These are phyloP conservation scores for Cataglyphis livida DNA, from an alignment of 2,888 invertebrate genomes.

Conservation along the genomic window DNA sequence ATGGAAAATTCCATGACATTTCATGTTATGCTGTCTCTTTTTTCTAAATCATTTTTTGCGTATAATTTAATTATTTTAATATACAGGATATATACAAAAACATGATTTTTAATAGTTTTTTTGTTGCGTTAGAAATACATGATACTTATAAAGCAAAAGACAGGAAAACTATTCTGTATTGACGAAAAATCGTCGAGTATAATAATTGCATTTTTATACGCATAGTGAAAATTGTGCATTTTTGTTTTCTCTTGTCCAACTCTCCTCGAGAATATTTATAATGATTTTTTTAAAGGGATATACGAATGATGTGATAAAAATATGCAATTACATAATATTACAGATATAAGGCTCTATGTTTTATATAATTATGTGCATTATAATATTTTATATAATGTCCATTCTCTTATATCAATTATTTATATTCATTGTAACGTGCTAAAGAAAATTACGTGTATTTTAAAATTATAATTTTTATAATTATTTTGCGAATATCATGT, in stretches of 20 bases:
- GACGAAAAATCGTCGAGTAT: neutral
- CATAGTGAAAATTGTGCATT: slow-evolving; percentile 16
- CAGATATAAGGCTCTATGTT: slow-evolving; percentile 5
- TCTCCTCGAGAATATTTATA: slow-evolving; percentile 20
- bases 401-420: slow-evolving; percentile 23
- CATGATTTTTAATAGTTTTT: neutral
- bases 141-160: slow-evolving; percentile 8
- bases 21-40: neutral
- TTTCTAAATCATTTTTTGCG: neutral
- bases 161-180: neutral
- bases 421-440: slow-evolving; percentile 25
- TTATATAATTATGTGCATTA: slow-evolving; percentile 24
- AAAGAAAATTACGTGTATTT: slow-evolving; percentile 6
- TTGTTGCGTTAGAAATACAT: neutral
- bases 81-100: neutral
- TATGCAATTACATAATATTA: slow-evolving; percentile 25
- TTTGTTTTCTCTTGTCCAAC: slow-evolving; percentile 9
- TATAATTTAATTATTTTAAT: slow-evolving; percentile 35
- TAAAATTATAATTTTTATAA: slow-evolving; percentile 32
- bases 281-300: slow-evolving; percentile 4
- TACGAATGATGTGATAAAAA: slow-evolving; percentile 30
- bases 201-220: slow-evolving; percentile 24
- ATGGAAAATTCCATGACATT: neutral
- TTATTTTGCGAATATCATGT: slow-evolving; percentile 24
- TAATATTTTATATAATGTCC: slow-evolving; percentile 22